Percentiles rank a stretch among this genome's conserved stretches.
phyloP scores from a whole-genome alignment of 2,797 vertebrate genomes.

The Clarias platycephalus region DNA sequence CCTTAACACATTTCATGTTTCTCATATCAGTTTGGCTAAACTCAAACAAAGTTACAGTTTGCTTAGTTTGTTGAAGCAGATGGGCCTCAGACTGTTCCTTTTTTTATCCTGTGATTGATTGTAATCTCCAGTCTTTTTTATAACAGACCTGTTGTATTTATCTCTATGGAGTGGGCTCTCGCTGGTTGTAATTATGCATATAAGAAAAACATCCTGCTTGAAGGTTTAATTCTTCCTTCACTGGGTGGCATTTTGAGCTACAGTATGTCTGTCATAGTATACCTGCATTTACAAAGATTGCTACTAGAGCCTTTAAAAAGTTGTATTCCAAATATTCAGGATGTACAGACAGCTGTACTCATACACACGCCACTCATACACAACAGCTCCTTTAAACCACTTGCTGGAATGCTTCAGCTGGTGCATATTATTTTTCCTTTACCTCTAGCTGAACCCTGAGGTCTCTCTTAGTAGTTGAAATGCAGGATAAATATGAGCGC shows the following conservation, averaged over 20 bases:
- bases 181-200: not conserved
- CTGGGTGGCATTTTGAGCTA: not conserved
- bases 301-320: not conserved
- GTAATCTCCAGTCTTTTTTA: slow-evolving; percentile 1
- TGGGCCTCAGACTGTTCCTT: not conserved
- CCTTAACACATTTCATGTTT: slow-evolving; percentile 12
- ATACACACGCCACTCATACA: not conserved
- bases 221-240: not conserved
- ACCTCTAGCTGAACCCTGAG: slow-evolving; percentile 22
- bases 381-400: slow-evolving; percentile 12
- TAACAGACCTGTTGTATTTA: slow-evolving; percentile 1
- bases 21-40: not conserved
- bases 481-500: not conserved
- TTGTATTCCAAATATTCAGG: not conserved
- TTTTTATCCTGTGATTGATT: not conserved
- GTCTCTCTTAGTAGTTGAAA: not conserved
- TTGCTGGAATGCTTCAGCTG: not conserved
- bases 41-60: not conserved
- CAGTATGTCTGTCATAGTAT: not conserved
- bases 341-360: not conserved
- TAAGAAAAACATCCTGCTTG: not conserved
- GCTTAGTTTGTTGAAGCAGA: slow-evolving; percentile 18
- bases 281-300: slow-evolving; percentile 14
- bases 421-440: slow-evolving; percentile 10
- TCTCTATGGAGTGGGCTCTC: not conserved